Evolutionary conservation across 1,140 invertebrate species (phyloP).

Genomic region (Heliconius eleuchia): DNA sequence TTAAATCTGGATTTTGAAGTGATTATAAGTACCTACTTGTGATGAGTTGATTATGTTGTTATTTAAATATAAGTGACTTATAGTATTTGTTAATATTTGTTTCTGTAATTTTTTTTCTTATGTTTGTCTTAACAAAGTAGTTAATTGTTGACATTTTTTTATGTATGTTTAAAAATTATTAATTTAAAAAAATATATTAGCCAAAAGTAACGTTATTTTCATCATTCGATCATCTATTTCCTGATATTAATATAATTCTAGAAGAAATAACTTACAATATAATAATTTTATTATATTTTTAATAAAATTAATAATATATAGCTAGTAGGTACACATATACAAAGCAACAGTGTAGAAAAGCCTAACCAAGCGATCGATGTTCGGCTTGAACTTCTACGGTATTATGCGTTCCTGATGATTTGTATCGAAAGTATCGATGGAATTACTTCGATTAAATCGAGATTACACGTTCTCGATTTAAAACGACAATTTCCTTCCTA

Average conservation of each 20-base stretch:
- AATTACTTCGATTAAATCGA: constrained; percentile 49
- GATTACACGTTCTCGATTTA: constrained; percentile 5
- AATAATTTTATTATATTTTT: too few relatives aligned
- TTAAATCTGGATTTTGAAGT: background rate
- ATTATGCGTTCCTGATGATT: constrained; percentile 59
- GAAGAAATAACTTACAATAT: too few relatives aligned
- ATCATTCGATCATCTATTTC: too few relatives aligned
- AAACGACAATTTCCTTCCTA: constrained; percentile 1
- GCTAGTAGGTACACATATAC: background rate
- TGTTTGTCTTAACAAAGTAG: too few relatives aligned
- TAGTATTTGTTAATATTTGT: too few relatives aligned
- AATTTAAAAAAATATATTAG: too few relatives aligned
- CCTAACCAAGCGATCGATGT: constrained; percentile 62
- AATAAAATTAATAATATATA: too few relatives aligned
- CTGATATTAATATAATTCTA: background rate
- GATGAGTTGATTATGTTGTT: background rate
- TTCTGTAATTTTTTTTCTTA: too few relatives aligned
- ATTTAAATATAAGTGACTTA: background rate
- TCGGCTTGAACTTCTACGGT: constrained; percentile 49
- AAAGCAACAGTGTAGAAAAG: constrained; percentile 25
- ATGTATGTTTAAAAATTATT: too few relatives aligned
- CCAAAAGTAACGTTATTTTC: too few relatives aligned
- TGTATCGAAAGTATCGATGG: constrained; percentile 67
- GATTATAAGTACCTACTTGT: background rate
- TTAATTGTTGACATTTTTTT: too few relatives aligned